A percentile compares a stretch with the other conserved stretches of the same genome.
Evolutionary conservation across 2,113 vertebrate species (phyloP).

Genomic region (Rhegmatorhina hoffmannsi): DNA sequence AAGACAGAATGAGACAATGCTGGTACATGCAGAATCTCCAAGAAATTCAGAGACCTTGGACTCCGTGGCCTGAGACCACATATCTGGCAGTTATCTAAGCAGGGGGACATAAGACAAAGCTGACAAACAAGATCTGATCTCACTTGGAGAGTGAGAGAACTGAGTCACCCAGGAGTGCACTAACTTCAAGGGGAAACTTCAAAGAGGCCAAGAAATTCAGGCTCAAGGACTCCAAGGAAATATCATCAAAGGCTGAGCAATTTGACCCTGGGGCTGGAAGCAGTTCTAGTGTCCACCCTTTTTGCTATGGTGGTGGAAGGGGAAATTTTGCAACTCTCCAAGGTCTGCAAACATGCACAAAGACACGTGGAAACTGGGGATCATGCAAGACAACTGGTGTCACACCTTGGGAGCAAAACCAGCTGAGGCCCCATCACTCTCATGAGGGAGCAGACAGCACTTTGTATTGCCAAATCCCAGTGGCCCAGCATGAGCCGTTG

Average conservation of each 20-base stretch:
- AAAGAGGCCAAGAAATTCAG: constrained; percentile 53
- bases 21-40: not conserved
- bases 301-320: fast-evolving
- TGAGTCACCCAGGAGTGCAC: constrained; percentile 29
- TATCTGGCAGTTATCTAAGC: not conserved
- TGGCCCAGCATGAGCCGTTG: not conserved
- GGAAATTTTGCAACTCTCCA: constrained; percentile 34
- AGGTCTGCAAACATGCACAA: constrained; percentile 16
- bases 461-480: constrained; percentile 3
- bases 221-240: constrained; percentile 51
- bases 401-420: not conserved
- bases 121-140: constrained; percentile 48
- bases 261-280: constrained; percentile 50
- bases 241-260: constrained; percentile 62
- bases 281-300: constrained; percentile 45
- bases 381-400: not conserved
- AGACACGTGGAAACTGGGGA: not conserved
- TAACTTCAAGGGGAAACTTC: constrained; percentile 60
- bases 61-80: not conserved
- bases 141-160: not conserved
- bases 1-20: fast-evolving
- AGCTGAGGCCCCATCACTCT: not conserved
- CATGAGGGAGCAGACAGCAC: not conserved
- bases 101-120: not conserved
- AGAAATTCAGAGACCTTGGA: not conserved